A percentile compares a stretch with the other conserved stretches of the same genome.
phyloP scores from a whole-genome alignment of 2,113 vertebrate species.

The Leptocoma aspasia region DNA sequence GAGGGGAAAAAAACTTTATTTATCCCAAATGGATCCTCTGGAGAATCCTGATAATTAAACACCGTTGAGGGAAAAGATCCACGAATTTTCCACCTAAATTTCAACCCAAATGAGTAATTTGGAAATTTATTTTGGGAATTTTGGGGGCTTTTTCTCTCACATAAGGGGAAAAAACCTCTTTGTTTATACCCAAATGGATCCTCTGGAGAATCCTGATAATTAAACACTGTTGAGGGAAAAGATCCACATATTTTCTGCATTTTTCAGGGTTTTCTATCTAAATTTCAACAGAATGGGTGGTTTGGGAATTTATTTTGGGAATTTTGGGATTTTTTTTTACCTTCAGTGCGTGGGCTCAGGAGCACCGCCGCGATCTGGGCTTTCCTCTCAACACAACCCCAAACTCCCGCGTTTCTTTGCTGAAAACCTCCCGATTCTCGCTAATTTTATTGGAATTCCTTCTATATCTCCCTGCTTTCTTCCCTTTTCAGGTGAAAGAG shows the following conservation, averaged over 20 bases:
- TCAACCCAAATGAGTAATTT: not conserved
- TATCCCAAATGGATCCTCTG: not conserved
- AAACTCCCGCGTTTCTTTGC: rapidly evolving
- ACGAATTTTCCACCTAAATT: not conserved
- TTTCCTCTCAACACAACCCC: not conserved
- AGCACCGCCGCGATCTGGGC: not conserved
- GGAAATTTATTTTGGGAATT: not conserved
- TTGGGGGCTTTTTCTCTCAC: not conserved
- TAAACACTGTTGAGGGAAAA: not conserved
- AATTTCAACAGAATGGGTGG: not conserved
- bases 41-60: not conserved
- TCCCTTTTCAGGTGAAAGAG: constrained; percentile 81
- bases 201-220: not conserved
- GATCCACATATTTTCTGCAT: not conserved
- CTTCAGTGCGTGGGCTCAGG: not conserved
- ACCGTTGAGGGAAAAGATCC: too few species aligned
- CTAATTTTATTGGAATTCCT: not conserved
- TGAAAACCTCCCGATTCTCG: rapidly evolving
- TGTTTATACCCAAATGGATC: not conserved
- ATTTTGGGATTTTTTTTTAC: not conserved
- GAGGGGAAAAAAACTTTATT: not conserved
- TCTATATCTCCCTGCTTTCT: rapidly evolving
- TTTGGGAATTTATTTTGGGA: not conserved
- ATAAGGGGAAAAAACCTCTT: not conserved
- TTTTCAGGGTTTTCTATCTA: not conserved